Conservation (phyloP, 2,113 vertebrate genomes). For the Asarcornis scutulata region DNA sequence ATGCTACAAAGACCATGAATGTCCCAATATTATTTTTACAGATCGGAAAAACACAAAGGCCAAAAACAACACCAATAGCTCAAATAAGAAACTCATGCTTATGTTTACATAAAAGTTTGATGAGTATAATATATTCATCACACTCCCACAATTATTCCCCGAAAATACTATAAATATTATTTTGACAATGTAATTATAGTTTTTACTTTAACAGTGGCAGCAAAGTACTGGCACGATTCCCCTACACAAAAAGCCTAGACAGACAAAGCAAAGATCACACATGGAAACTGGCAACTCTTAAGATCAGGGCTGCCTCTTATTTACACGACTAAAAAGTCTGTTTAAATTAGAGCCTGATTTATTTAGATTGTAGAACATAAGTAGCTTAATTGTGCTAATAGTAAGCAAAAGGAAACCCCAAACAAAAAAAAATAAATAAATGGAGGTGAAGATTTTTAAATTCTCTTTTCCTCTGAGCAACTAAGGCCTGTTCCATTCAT, state of each 20-base stretch:
- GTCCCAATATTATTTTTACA: slow-evolving; percentile 76
- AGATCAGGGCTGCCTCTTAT: neutral
- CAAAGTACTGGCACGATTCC: slow-evolving; percentile 64
- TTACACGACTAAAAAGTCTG: neutral
- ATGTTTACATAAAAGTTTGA: slow-evolving; percentile 78
- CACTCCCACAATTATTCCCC: slow-evolving; percentile 80
- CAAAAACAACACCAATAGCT: slow-evolving; percentile 79
- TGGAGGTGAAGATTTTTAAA: neutral
- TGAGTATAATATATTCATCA: slow-evolving; percentile 81
- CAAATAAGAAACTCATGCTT: slow-evolving; percentile 77
- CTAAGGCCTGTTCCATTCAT: neutral
- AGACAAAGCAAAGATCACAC: slow-evolving; percentile 62
- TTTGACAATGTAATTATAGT: slow-evolving; percentile 83
- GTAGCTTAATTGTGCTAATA: neutral
- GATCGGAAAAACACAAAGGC: slow-evolving; percentile 70
- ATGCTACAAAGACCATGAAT: slow-evolving; percentile 58
- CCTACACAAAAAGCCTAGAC: slow-evolving; percentile 29
- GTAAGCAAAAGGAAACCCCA: slow-evolving; percentile 26
- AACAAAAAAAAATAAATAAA: slow-evolving; percentile 31
- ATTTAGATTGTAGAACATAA: neutral
- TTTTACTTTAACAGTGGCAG: slow-evolving; percentile 71
- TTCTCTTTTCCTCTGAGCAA: neutral
- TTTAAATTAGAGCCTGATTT: neutral
- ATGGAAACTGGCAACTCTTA: slow-evolving; percentile 18
- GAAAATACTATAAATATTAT: slow-evolving; percentile 83